These are phyloP conservation scores for Galeruca laticollis DNA, from an alignment of 2,888 invertebrate species.

Conservation along the genomic window DNA sequence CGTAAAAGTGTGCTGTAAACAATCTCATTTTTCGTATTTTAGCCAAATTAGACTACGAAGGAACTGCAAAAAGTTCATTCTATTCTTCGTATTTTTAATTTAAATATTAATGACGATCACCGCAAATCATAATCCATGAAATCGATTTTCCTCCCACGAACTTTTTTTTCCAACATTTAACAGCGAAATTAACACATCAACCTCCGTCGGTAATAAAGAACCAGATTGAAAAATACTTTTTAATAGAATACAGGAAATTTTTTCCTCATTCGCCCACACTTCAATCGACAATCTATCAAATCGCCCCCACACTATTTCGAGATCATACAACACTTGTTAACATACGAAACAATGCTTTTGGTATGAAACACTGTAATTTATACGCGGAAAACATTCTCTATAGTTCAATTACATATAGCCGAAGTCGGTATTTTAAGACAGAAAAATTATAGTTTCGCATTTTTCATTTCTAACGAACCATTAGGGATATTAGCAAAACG, in stretches of 20 bases:
- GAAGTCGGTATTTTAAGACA: constrained; percentile 23
- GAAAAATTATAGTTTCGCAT: constrained; percentile 25
- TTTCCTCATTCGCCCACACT: constrained; percentile 26
- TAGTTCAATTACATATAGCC: constrained; percentile 32
- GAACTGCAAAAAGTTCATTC: too few species aligned
- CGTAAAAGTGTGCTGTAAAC: too few species aligned
- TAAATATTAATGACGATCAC: neutral
- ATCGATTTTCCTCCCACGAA: neutral
- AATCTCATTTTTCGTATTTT: too few species aligned
- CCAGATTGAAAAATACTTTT: constrained; percentile 32
- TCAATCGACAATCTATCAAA: constrained; percentile 37
- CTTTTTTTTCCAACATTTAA: neutral
- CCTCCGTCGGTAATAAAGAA: constrained; percentile 39
- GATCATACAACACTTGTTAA: constrained; percentile 39
- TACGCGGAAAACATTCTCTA: constrained; percentile 41
- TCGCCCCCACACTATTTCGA: constrained; percentile 37
- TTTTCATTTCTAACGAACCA: constrained; percentile 21
- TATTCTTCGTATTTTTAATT: too few species aligned
- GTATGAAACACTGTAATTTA: constrained; percentile 41
- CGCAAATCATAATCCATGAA: neutral
- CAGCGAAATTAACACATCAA: constrained; percentile 30
- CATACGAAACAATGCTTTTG: constrained; percentile 38
- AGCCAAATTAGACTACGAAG: too few species aligned
- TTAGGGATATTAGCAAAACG: constrained; percentile 7
- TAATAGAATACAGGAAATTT: constrained; percentile 20